Evolutionary conservation across 2,888 invertebrate species (phyloP).

Genomic region (Hydroisotoma schaefferi): DNA sequence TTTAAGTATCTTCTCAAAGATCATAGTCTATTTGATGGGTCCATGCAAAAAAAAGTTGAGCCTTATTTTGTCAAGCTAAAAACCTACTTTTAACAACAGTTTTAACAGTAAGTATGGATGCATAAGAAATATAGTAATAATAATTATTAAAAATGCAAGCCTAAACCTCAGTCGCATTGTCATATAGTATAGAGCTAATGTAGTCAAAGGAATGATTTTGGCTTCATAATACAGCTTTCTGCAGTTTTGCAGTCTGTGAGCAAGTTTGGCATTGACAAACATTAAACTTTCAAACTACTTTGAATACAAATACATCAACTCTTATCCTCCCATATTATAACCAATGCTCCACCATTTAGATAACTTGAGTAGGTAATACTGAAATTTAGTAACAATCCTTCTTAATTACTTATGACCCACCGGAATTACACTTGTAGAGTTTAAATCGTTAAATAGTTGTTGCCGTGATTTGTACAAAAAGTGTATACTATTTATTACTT

Average conservation of each 20-base stretch:
- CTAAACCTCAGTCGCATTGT: slow-evolving; percentile 13
- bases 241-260: slow-evolving; percentile 12
- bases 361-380: too few relatives aligned
- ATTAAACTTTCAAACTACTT: not conserved
- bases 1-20: too few relatives aligned
- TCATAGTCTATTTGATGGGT: too few relatives aligned
- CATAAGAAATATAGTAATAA: too few relatives aligned
- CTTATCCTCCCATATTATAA: too few relatives aligned
- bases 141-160: slow-evolving; percentile 1
- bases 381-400: too few relatives aligned
- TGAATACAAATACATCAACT: not conserved
- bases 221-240: slow-evolving; percentile 20
- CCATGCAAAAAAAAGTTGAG: too few relatives aligned
- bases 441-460: not conserved
- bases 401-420: too few relatives aligned
- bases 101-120: too few relatives aligned
- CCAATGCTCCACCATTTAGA: too few relatives aligned
- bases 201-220: slow-evolving; percentile 6
- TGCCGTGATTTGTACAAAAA: not conserved
- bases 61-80: not conserved
- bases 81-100: not conserved
- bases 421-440: not conserved
- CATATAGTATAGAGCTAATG: too few relatives aligned
- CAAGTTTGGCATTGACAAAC: slow-evolving; percentile 4
- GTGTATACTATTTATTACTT: slow-evolving; percentile 7